These are phyloP conservation scores for Vanessa cardui DNA, from an alignment of 2,888 invertebrate species.

Conservation along the genomic window DNA sequence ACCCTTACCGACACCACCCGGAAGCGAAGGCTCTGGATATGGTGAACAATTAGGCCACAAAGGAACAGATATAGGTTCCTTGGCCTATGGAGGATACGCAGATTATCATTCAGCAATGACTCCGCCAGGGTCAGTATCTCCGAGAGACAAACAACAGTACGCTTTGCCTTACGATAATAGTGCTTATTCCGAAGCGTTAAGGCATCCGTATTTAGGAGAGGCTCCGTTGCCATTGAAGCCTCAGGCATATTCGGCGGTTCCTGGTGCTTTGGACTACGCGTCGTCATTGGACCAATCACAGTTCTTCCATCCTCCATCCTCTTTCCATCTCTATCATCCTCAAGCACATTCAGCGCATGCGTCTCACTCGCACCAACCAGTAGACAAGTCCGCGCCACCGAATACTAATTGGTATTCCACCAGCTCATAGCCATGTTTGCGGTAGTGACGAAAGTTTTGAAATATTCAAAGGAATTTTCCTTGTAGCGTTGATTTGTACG, in stretches of 20 bases:
- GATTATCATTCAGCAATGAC: slow-evolving; percentile 98
- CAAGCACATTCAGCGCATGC: slow-evolving; percentile 73
- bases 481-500: slow-evolving; percentile 37
- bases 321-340: slow-evolving; percentile 95
- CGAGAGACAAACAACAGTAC: slow-evolving; percentile 90
- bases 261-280: slow-evolving; percentile 86
- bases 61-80: slow-evolving; percentile 84
- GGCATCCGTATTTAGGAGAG: slow-evolving; percentile 80
- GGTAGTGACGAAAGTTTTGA: slow-evolving; percentile 35
- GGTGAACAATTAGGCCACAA: slow-evolving; percentile 84
- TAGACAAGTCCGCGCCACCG: slow-evolving; percentile 85
- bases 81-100: slow-evolving; percentile 84
- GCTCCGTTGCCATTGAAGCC: slow-evolving; percentile 91
- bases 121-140: slow-evolving; percentile 98
- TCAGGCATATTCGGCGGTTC: slow-evolving; percentile 92
- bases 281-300: slow-evolving; percentile 90
- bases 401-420: slow-evolving; percentile 91
- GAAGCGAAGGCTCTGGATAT: slow-evolving; percentile 90
- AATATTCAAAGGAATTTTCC: slow-evolving; percentile 35
- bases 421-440: slow-evolving; percentile 85
- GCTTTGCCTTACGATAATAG: slow-evolving; percentile 77
- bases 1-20: slow-evolving; percentile 94
- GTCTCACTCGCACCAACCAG: slow-evolving; percentile 71
- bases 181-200: slow-evolving; percentile 86
- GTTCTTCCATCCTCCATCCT: slow-evolving; percentile 90